Evolutionary conservation across 2,797 vertebrate genomes (phyloP).

Genomic region (Artibeus jamaicensis): DNA sequence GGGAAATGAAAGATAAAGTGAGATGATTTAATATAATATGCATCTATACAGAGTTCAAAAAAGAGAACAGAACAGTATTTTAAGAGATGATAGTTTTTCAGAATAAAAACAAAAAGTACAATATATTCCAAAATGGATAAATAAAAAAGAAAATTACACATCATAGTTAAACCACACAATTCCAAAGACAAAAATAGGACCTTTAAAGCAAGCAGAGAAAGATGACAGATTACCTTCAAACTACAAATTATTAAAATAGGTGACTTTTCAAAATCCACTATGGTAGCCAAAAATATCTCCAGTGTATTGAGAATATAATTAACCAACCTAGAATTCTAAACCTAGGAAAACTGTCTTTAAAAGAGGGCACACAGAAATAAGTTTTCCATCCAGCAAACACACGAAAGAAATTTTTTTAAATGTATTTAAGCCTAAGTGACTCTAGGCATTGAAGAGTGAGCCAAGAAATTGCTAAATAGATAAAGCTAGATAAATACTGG

Average conservation of each 20-base stretch:
- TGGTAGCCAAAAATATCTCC: neutral
- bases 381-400: neutral
- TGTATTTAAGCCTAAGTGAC: neutral
- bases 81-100: neutral
- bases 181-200: neutral
- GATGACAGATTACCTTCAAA: neutral
- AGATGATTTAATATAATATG: neutral
- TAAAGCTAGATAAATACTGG: neutral
- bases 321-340: slow-evolving; percentile 24
- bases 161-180: neutral
- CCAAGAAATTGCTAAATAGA: neutral
- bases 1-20: neutral
- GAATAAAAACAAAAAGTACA: slow-evolving; percentile 8
- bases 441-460: neutral
- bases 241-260: neutral
- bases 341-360: neutral
- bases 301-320: neutral
- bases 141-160: neutral
- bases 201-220: neutral
- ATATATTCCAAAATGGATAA: neutral
- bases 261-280: slow-evolving; percentile 12
- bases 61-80: neutral
- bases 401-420: neutral
- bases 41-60: neutral
- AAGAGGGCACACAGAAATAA: neutral